These are phyloP conservation scores for Diadophis punctatus DNA, from an alignment of 2,113 vertebrate species.

Conservation along the genomic window DNA sequence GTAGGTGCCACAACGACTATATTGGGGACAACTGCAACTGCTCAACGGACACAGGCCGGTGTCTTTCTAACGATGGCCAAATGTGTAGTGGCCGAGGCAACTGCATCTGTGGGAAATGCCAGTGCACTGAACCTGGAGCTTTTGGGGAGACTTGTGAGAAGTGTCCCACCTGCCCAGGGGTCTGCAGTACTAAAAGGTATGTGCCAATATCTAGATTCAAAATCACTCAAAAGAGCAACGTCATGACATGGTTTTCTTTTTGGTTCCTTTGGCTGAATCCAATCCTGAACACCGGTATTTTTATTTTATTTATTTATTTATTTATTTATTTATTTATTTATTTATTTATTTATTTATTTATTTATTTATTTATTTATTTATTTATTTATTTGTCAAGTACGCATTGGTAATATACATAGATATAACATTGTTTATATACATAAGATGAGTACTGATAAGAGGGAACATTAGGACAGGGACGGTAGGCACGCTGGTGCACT, in stretches of 20 bases:
- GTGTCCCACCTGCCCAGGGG: slow-evolving; percentile 92
- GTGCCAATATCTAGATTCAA: background rate
- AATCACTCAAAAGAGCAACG: background rate
- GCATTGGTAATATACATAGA: no score
- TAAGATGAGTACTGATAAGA: no score
- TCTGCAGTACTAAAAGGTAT: slow-evolving; percentile 92
- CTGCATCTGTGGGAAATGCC: slow-evolving; percentile 87
- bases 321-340: no score
- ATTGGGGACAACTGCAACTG: slow-evolving; percentile 97
- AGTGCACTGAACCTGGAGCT: slow-evolving; percentile 87
- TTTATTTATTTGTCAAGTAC: no score
- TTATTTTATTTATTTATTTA: no score
- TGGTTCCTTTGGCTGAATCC: background rate
- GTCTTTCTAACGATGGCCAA: slow-evolving; percentile 80
- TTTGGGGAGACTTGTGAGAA: slow-evolving; percentile 93
- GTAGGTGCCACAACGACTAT: slow-evolving; percentile 87
- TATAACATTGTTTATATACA: no score
- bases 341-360: no score
- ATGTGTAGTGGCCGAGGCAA: slow-evolving; percentile 87
- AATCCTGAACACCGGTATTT: background rate
- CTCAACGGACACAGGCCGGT: slow-evolving; percentile 78
- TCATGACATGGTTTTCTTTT: background rate
- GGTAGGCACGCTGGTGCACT: no score
- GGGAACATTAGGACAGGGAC: no score
- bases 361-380: no score